Evolutionary conservation across 2,888 invertebrate genomes (phyloP).

Genomic region (Caenorhabditis sulstoni): DNA sequence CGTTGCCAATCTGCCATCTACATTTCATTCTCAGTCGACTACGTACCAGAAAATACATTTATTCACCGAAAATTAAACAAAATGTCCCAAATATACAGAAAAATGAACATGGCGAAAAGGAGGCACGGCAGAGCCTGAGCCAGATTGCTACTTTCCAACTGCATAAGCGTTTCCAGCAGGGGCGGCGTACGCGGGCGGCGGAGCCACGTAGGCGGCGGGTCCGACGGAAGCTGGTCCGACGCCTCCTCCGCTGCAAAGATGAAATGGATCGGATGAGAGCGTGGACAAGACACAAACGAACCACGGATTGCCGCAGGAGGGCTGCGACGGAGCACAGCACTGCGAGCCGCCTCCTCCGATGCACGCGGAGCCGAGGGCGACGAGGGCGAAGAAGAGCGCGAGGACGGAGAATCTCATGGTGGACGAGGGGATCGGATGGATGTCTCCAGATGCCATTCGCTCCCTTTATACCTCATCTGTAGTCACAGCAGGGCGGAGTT

Average conservation of each 20-base stretch:
- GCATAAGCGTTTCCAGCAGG: constrained; percentile 30
- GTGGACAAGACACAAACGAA: neutral
- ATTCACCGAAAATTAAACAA: constrained; percentile 36
- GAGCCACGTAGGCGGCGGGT: constrained; percentile 20
- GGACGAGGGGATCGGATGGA: neutral
- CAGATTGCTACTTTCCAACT: constrained; percentile 27
- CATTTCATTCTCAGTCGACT: too few species aligned
- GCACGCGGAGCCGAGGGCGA: constrained; percentile 33
- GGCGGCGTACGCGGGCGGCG: neutral
- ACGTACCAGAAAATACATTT: constrained; percentile 1
- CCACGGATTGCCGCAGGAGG: constrained; percentile 51
- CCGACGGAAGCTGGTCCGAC: constrained; percentile 28
- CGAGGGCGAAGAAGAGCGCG: constrained; percentile 39
- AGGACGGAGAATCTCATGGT: constrained; percentile 29
- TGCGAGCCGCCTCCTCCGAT: constrained; percentile 44
- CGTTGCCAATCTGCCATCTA: too few species aligned
- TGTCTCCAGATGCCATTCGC: neutral
- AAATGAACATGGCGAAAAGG: constrained; percentile 26
- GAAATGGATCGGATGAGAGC: constrained; percentile 9
- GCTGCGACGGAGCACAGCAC: constrained; percentile 53
- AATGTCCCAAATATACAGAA: constrained; percentile 43
- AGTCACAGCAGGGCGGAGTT: constrained; percentile 20
- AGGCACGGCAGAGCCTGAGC: constrained; percentile 18
- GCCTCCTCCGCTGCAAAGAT: constrained; percentile 44
- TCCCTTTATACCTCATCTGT: constrained; percentile 14